These are phyloP conservation scores for Sciaenops ocellatus DNA, from an alignment of 2,797 vertebrate species.

Conservation along the genomic window DNA sequence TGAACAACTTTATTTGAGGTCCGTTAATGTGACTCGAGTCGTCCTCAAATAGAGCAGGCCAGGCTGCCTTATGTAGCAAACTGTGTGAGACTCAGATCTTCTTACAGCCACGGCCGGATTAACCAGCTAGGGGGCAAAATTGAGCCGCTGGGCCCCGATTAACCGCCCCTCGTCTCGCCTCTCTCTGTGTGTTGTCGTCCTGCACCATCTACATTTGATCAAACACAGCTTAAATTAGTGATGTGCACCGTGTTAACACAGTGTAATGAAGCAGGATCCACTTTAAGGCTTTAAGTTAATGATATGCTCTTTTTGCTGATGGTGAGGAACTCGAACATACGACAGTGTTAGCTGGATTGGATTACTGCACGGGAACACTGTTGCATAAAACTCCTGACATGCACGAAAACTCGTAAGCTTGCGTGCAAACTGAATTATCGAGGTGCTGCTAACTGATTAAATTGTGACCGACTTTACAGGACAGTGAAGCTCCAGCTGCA, in stretches of 20 bases:
- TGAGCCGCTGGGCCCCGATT: conserved; percentile 5
- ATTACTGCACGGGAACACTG: conserved; percentile 15
- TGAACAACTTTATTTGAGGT: no score
- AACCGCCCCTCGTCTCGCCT: not conserved
- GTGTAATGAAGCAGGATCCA: conserved; percentile 20
- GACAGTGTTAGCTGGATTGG: conserved; percentile 18
- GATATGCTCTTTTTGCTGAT: conserved; percentile 45
- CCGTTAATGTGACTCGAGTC: no score
- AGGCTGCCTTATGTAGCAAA: not conserved
- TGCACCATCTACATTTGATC: no score
- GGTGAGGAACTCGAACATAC: conserved; percentile 14
- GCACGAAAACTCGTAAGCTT: no score
- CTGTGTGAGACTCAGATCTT: conserved; percentile 13
- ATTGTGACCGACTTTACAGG: conserved; percentile 54
- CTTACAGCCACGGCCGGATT: conserved; percentile 26
- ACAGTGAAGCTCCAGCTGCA: conserved; percentile 64
- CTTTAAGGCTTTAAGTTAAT: conserved; percentile 37
- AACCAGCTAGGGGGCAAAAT: not conserved
- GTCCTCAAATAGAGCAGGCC: no score
- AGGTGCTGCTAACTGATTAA: not conserved
- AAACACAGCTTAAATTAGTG: not conserved
- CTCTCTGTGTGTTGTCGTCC: not conserved
- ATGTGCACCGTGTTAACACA: not conserved
- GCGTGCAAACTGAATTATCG: not conserved
- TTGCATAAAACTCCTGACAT: not conserved